Evolutionary conservation across 2,888 invertebrate species (phyloP), one percentile per base, ranked within the genome.

Genomic region (Odontomyia ornata): DNA sequence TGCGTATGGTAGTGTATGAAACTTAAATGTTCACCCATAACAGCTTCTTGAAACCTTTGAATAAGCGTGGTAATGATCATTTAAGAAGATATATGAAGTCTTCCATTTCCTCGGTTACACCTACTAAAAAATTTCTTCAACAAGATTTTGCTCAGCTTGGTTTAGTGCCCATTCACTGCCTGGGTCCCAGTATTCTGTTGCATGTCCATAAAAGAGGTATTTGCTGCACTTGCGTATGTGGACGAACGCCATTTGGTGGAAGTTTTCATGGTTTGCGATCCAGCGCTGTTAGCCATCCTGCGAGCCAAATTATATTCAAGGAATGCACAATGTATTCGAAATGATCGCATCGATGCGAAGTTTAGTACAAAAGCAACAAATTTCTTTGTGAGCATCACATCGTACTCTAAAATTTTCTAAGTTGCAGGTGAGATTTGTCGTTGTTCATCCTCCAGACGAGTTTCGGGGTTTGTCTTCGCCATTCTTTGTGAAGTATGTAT

Each of bases 121-220:
- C 99, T 25, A 98, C 98, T 57, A 99, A 86, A 78, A 98, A 90
- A 87, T 98, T 84, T 97, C 93, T 82, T 94, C 93, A 71, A 96
- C 91, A 81, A 99, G 90, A 88, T 99, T 99, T 80, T 91, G 90
- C 87, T 99, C 99, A 1, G 99, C 99, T 88, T 96, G 94, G 81
- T 94, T 93, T 77, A 99, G 87, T 0, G 99, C 99, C 97, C 98
- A 98, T 82, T 91, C 89, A 86, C 93, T 98, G 78, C 98, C 99
- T 11, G 98, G 95, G 88, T 94, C 93, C 95, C 98, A 98, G 88
- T 99, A 99, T 83, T 95, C 95, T 23, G 96, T 93, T 80, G 95
- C 91, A 85, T 99, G 98, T 0, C 99, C 99, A 88, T 99, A 99
- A 85, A 99, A 95, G 88, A 98, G 99, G 99, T 82, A 99, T 96